Percentiles rank a stretch among this genome's conserved stretches.
phyloP scores from a whole-genome alignment of 2,888 invertebrate species.

The Epinotia brunnichana region DNA sequence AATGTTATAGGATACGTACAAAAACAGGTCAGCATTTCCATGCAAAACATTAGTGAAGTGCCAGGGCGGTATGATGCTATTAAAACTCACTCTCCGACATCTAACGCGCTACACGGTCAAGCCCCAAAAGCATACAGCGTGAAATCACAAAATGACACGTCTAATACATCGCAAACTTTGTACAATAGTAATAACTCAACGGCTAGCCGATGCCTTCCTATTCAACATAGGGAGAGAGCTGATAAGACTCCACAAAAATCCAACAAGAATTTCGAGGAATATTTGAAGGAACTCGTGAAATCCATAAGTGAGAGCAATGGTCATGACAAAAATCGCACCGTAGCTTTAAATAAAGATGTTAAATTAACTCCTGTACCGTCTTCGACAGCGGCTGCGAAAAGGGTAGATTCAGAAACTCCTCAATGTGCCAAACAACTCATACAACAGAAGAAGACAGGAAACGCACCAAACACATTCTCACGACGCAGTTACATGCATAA shows the following conservation, averaged over 20 bases:
- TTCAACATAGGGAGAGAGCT: slow-evolving; percentile 22
- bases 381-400: slow-evolving; percentile 2
- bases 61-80: slow-evolving; percentile 8
- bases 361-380: slow-evolving; percentile 49
- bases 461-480: slow-evolving; percentile 72
- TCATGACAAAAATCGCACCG: slow-evolving; percentile 41
- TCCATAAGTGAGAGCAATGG: slow-evolving; percentile 60
- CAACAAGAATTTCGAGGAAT: slow-evolving; percentile 50
- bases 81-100: slow-evolving; percentile 11
- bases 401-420: slow-evolving; percentile 43
- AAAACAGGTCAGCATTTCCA: slow-evolving; percentile 9
- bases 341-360: slow-evolving; percentile 46
- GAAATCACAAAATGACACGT: neutral
- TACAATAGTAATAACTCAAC: slow-evolving; percentile 2
- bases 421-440: slow-evolving; percentile 64
- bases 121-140: neutral
- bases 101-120: neutral
- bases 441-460: slow-evolving; percentile 64
- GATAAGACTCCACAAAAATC: neutral
- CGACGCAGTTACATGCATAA: slow-evolving; percentile 76
- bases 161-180: neutral
- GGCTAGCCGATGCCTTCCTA: neutral
- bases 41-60: slow-evolving; percentile 20
- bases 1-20: slow-evolving; percentile 9
- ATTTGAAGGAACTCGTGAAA: slow-evolving; percentile 65